phyloP scores from a whole-genome alignment of 2,113 vertebrate genomes.

The Trematomus loennbergii region DNA sequence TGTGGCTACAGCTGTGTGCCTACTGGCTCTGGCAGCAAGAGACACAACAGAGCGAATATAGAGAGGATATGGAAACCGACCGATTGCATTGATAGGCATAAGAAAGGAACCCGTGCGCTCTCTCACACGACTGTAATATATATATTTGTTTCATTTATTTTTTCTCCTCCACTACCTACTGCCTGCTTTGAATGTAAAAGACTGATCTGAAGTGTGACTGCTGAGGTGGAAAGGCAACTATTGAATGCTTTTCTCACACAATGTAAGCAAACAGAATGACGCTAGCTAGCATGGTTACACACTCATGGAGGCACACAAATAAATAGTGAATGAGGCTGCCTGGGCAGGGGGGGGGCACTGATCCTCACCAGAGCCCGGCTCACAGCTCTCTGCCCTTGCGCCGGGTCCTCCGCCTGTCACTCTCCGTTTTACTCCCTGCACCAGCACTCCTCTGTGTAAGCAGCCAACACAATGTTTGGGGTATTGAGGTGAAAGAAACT shows the following conservation, averaged over 20 bases:
- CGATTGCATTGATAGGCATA: constrained; percentile 49
- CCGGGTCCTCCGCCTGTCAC: constrained; percentile 65
- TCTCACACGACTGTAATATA: constrained; percentile 54
- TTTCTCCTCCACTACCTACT: constrained; percentile 44
- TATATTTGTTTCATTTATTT: constrained; percentile 45
- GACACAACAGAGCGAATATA: constrained; percentile 50
- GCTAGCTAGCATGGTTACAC: background rate
- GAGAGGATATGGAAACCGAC: constrained; percentile 40
- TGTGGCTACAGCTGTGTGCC: constrained; percentile 79
- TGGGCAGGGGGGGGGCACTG: constrained; percentile 26
- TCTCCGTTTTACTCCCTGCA: constrained; percentile 62
- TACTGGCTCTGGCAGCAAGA: constrained; percentile 63
- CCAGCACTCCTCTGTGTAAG: constrained; percentile 55
- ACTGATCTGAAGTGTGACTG: constrained; percentile 72
- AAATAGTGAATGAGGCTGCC: constrained; percentile 60
- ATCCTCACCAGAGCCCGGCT: constrained; percentile 53
- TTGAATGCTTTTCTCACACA: constrained; percentile 58
- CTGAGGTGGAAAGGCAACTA: constrained; percentile 74
- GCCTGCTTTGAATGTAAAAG: constrained; percentile 73
- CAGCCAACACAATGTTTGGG: constrained; percentile 60
- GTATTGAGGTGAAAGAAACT: constrained; percentile 67
- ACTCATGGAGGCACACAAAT: constrained; percentile 31
- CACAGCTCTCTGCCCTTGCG: constrained; percentile 64
- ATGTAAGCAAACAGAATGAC: constrained; percentile 21
- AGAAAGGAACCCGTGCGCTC: constrained; percentile 45